Evolutionary conservation across 2,888 invertebrate genomes (phyloP).

Genomic region (Helicoverpa assulta): DNA sequence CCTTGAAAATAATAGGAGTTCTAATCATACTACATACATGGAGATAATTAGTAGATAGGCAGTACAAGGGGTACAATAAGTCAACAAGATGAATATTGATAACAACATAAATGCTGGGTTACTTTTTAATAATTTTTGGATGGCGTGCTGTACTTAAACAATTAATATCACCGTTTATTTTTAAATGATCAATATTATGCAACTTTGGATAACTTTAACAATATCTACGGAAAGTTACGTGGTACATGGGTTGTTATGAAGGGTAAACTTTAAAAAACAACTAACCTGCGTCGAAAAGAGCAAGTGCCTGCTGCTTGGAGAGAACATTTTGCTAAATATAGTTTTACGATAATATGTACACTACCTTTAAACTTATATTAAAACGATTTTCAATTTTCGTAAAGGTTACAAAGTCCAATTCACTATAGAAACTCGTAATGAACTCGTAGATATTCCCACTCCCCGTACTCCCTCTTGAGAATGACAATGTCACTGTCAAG

Average conservation of each 20-base stretch:
- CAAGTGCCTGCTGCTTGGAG: constrained; percentile 82
- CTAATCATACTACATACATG: neutral
- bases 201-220: neutral
- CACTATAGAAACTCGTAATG: constrained; percentile 30
- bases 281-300: constrained; percentile 83
- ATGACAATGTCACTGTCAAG: neutral
- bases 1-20: neutral
- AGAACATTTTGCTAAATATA: constrained; percentile 76
- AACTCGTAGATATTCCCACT: neutral
- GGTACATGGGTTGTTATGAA: neutral
- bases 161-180: neutral
- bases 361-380: constrained; percentile 34
- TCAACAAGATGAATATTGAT: constrained; percentile 9
- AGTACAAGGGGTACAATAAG: neutral
- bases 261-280: constrained; percentile 16
- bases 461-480: neutral
- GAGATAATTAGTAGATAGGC: neutral
- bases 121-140: neutral
- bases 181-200: neutral
- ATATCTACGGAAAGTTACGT: neutral
- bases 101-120: constrained; percentile 17
- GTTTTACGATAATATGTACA: constrained; percentile 4
- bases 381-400: constrained; percentile 62
- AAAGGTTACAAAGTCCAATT: constrained; percentile 84
- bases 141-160: neutral